phyloP scores from a whole-genome alignment of 2,113 vertebrate genomes.

The Alectura lathami region DNA sequence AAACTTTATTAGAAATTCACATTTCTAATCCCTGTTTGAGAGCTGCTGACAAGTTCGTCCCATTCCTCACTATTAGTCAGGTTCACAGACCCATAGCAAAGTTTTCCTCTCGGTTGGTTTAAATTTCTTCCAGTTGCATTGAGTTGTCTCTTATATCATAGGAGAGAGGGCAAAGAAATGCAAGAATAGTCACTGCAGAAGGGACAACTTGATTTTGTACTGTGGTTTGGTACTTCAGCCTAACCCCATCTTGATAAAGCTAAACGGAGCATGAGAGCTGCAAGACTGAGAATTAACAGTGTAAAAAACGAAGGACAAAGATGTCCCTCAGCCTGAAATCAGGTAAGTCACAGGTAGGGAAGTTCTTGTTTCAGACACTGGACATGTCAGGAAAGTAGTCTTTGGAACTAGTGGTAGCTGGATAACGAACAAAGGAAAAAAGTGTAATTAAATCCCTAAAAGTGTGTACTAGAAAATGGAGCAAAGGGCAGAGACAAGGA shows the following conservation, averaged over 20 bases:
- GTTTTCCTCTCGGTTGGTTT: background rate
- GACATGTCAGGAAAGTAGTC: background rate
- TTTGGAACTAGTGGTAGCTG: background rate
- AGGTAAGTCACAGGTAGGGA: background rate
- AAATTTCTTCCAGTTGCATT: background rate
- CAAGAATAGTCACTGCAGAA: background rate
- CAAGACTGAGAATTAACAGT: background rate
- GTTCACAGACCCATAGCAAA: background rate
- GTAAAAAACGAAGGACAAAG: background rate
- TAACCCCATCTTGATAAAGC: background rate
- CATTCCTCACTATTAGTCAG: background rate
- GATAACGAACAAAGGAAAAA: background rate
- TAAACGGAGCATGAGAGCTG: background rate
- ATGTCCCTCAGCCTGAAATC: background rate
- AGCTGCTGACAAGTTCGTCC: background rate
- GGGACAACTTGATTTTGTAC: background rate
- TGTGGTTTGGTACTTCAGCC: background rate
- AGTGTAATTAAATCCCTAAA: background rate
- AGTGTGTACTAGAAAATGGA: background rate
- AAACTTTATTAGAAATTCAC: background rate
- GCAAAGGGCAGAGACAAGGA: background rate
- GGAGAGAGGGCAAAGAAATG: background rate
- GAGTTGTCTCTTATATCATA: background rate
- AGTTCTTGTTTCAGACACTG: background rate
- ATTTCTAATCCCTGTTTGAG: background rate